These are phyloP conservation scores for Luidia sarsii DNA, from an alignment of 53 echinoderm and acorn worm genomes.

Conservation along the genomic window DNA sequence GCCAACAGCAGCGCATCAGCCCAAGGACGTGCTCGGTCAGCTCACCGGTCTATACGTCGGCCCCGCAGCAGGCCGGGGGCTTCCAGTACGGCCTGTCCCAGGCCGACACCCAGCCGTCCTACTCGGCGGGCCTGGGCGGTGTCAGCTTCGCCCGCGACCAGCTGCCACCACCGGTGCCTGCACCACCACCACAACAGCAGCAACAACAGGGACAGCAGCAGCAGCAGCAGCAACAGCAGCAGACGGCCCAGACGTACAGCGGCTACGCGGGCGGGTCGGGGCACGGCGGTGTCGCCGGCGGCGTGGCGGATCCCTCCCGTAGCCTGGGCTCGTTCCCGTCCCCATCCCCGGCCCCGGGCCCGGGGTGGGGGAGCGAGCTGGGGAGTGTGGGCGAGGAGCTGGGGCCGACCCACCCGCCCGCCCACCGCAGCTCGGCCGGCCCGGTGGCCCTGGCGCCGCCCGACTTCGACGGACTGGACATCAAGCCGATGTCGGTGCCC, in stretches of 20 bases:
- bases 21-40: conserved; percentile 55
- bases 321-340: conserved; percentile 57
- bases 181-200: too few species aligned
- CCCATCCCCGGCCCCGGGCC: conserved; percentile 50
- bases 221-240: too few species aligned
- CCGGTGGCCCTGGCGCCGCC: conserved; percentile 23
- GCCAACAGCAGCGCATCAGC: conserved; percentile 54
- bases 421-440: too few species aligned
- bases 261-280: conserved; percentile 45
- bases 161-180: conserved; percentile 33
- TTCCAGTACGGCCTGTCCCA: conserved; percentile 65
- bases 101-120: conserved; percentile 42
- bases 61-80: conserved; percentile 55
- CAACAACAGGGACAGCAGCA: too few species aligned
- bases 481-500: conserved; percentile 37
- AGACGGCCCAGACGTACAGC: conserved; percentile 59
- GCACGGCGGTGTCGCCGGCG: conserved; percentile 11
- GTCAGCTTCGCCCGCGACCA: conserved; percentile 51
- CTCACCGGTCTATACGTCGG: conserved; percentile 60
- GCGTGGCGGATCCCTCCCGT: conserved; percentile 48
- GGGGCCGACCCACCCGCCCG: conserved; percentile 46
- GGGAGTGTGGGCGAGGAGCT: conserved; percentile 63
- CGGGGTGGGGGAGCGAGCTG: conserved; percentile 57
- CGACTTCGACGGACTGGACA: conserved; percentile 27
- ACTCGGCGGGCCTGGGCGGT: conserved; percentile 38